These are phyloP conservation scores for Lynx canadensis DNA, from an alignment of 2,113 vertebrate species.

Conservation along the genomic window DNA sequence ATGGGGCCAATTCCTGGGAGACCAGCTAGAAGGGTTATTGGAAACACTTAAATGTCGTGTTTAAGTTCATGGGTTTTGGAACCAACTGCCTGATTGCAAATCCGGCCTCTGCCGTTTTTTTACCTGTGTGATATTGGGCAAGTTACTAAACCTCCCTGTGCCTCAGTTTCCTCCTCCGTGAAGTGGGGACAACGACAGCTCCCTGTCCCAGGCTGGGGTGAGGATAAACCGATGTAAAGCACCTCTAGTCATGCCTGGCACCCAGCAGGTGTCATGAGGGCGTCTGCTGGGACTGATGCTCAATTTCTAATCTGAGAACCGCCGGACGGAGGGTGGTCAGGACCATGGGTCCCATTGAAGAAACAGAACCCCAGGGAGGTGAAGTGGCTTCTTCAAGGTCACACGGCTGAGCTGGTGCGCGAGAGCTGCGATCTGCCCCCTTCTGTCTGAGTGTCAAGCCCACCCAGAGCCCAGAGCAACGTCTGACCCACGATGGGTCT, in stretches of 20 bases:
- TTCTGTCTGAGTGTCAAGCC: fast-evolving
- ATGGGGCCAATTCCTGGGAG: background rate
- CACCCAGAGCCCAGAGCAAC: fast-evolving
- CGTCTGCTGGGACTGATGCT: background rate
- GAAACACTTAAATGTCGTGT: background rate
- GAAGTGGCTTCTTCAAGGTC: background rate
- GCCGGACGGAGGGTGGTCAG: too few relatives aligned
- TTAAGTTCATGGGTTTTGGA: background rate
- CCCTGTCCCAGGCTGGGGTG: background rate
- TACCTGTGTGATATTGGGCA: background rate
- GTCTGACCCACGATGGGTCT: fast-evolving
- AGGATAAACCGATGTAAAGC: background rate
- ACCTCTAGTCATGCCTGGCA: background rate
- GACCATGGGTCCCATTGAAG: background rate
- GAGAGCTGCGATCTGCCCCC: background rate
- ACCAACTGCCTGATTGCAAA: background rate
- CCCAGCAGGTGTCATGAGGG: background rate
- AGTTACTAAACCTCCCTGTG: background rate
- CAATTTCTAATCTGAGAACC: background rate
- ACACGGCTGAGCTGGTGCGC: background rate
- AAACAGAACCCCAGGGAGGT: background rate
- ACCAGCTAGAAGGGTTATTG: background rate
- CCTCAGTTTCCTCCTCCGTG: background rate
- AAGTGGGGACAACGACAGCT: background rate
- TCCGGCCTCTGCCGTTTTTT: background rate